Percentiles rank a stretch among this genome's conserved stretches.
Evolutionary conservation across 2,888 invertebrate genomes (phyloP).

Genomic region (Athalia circularis): DNA sequence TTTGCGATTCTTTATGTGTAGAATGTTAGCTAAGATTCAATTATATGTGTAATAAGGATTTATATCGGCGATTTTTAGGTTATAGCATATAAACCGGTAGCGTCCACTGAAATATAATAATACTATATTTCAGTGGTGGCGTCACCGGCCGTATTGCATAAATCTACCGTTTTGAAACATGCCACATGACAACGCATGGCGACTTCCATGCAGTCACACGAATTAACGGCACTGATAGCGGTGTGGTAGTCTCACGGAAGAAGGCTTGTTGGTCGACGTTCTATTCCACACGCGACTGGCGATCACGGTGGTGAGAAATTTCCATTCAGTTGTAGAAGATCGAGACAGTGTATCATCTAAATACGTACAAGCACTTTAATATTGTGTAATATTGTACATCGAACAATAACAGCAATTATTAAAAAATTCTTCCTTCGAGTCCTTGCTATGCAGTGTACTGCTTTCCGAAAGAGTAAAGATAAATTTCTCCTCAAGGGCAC

Average conservation of each 20-base stretch:
- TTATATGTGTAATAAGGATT: background rate
- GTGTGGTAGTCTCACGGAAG: background rate
- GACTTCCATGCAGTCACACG: background rate
- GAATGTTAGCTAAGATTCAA: slow-evolving; percentile 1
- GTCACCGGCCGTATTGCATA: no score
- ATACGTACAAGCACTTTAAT: background rate
- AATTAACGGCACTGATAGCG: background rate
- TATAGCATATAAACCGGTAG: no score
- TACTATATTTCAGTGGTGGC: no score
- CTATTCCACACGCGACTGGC: background rate
- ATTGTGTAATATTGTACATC: slow-evolving; percentile 17
- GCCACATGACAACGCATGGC: no score
- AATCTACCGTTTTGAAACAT: no score
- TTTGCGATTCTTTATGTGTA: no score
- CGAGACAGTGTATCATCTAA: background rate
- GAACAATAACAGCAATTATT: slow-evolving; percentile 9
- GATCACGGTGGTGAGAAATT: background rate
- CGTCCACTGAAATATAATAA: no score
- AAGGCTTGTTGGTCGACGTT: slow-evolving; percentile 8
- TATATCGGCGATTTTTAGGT: no score
- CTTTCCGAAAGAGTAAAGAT: slow-evolving; percentile 17
- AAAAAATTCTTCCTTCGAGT: slow-evolving; percentile 2
- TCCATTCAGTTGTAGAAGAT: background rate
- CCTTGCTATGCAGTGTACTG: slow-evolving; percentile 35
- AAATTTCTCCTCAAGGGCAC: slow-evolving; percentile 3